These are phyloP conservation scores for Sigmodon hispidus DNA, from an alignment of 2,113 vertebrate genomes.

Conservation along the genomic window DNA sequence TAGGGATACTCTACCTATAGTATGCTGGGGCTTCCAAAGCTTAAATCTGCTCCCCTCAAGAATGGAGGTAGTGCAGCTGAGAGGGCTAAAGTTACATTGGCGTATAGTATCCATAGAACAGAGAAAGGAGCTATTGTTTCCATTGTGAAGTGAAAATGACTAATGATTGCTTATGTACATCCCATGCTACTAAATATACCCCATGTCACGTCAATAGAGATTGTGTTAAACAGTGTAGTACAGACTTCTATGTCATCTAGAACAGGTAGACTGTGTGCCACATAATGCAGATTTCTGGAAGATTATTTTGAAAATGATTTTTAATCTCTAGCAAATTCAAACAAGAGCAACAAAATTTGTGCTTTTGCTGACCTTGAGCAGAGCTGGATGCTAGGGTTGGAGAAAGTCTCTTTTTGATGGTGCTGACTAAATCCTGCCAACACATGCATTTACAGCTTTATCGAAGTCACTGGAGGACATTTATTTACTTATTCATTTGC, in stretches of 20 bases:
- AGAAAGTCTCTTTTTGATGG: neutral
- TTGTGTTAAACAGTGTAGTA: neutral
- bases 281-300: neutral
- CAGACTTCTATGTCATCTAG: neutral
- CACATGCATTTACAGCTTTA: neutral
- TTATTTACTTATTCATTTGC: neutral
- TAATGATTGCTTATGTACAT: neutral
- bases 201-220: neutral
- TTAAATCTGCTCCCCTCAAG: neutral
- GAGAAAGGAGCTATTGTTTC: neutral
- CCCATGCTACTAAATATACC: neutral
- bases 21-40: neutral
- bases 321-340: neutral
- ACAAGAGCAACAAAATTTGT: neutral
- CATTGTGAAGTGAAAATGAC: neutral
- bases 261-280: neutral
- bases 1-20: neutral
- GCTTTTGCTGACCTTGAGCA: neutral
- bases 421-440: neutral
- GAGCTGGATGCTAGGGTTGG: neutral
- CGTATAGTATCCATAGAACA: neutral
- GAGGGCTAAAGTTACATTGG: neutral
- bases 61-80: neutral
- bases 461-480: neutral
- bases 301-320: neutral